Evolutionary conservation across 2,888 invertebrate genomes (phyloP).

Genomic region (Drosophila mettleri): DNA sequence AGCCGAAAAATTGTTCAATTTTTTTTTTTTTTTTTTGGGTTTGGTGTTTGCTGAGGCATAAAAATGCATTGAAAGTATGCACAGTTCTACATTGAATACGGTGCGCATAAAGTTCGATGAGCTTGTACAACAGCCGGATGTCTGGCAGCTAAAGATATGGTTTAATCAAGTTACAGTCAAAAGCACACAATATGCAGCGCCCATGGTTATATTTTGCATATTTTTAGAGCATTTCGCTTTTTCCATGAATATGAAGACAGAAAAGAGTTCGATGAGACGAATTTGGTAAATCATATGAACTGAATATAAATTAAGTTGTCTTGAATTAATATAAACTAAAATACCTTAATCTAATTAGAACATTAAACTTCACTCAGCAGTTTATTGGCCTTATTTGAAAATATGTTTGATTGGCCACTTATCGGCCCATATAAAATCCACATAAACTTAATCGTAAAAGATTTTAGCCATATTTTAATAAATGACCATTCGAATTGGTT

Average conservation of each 20-base stretch:
- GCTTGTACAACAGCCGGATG: conserved; percentile 51
- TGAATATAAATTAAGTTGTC: neutral
- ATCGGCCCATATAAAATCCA: neutral
- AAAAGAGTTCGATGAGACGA: too few relatives aligned
- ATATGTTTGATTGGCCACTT: neutral
- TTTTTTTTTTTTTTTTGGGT: conserved; percentile 17
- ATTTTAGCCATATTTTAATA: conserved; percentile 29
- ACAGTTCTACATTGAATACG: conserved; percentile 67
- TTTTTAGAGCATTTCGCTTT: neutral
- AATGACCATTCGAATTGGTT: conserved; percentile 22
- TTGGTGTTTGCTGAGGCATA: conserved; percentile 38
- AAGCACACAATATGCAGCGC: neutral
- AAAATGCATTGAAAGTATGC: conserved; percentile 65
- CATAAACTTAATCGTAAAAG: conserved; percentile 29
- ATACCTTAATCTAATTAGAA: too few relatives aligned
- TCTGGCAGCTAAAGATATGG: conserved; percentile 37
- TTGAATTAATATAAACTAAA: too few relatives aligned
- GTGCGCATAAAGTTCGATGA: conserved; percentile 67
- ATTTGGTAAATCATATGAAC: too few relatives aligned
- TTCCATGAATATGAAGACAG: neutral
- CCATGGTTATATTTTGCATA: neutral
- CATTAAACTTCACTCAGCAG: too few relatives aligned
- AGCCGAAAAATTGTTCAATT: conserved; percentile 22
- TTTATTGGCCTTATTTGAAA: too few relatives aligned
- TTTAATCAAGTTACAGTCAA: conserved; percentile 29